phyloP scores from a whole-genome alignment of 1,140 invertebrate genomes.

The Bombyx mandarina region DNA sequence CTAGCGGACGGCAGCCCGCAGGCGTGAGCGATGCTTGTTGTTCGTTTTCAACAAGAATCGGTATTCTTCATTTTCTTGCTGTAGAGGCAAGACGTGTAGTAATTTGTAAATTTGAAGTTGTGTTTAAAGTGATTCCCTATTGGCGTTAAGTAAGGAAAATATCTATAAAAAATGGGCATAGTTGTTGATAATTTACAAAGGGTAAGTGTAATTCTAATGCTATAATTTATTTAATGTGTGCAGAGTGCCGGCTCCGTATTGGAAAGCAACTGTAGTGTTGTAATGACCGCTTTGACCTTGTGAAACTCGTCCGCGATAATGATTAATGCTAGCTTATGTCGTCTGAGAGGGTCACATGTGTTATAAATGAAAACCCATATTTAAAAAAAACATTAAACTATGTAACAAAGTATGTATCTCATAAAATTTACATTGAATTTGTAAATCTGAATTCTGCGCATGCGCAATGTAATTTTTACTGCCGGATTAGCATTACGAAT shows the following conservation, averaged over 20 bases:
- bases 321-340: conserved; percentile 30
- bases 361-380: too few species aligned
- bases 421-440: too few species aligned
- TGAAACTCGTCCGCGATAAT: conserved; percentile 65
- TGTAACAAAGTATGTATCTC: too few species aligned
- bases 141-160: too few species aligned
- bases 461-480: too few species aligned
- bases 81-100: conserved; percentile 49
- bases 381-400: too few species aligned
- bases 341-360: neutral
- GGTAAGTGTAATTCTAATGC: conserved; percentile 37
- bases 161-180: conserved; percentile 48
- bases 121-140: conserved; percentile 27
- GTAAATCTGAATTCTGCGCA: too few species aligned
- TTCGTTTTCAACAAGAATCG: neutral
- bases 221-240: conserved; percentile 22
- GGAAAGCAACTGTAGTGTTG: conserved; percentile 65
- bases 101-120: conserved; percentile 22
- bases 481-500: too few species aligned
- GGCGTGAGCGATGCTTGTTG: too few species aligned
- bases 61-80: conserved; percentile 50
- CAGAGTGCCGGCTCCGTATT: conserved; percentile 40
- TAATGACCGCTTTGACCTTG: conserved; percentile 70
- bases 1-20: conserved; percentile 10
- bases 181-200: conserved; percentile 52